Evolutionary conservation across 2,797 vertebrate genomes (phyloP), one percentile per base, ranked within the genome.

Genomic region (Heteromormyrus szaboi): DNA sequence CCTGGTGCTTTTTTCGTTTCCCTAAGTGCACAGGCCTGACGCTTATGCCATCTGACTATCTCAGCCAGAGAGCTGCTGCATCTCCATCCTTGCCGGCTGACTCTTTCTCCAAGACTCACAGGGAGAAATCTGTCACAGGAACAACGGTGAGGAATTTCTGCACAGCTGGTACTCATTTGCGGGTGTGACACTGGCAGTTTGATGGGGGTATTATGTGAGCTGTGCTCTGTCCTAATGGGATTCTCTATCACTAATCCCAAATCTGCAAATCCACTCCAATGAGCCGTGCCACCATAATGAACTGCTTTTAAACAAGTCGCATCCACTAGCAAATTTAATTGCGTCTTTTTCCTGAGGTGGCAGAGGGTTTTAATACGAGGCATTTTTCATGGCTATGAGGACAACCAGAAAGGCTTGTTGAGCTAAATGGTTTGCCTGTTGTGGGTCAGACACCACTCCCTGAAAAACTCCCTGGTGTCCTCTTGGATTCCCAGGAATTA

Each of bases 191-290:
- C 46, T 33, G 9, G 22, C n/a, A 85, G 25, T 29, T 53, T 85
- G 48, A 85, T 50, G 22, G 3, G n/a, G 9, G n/a, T 50, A 85
- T 85, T 53, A 29, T 53, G n/a, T 2, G 83, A 46, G 22, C 46
- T 25, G 83, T n/a, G 44, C 22, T 33, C 46, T 46, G n/a, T 7
- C 68, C 83, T 85, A 85, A 85, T 85, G 48, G 46, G 48, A 85
- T 53, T 9, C 44, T 85, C 83, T 22, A 14, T 85, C 65, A 9
- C 46, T 83, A 85, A 56, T 86, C 85, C 85, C 50, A 33, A 86
- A 59, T 86, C 54, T 86, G 33, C 85, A 59, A 87, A 86, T 85
- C 83, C 81, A 19, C 86, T 88, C 56, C 7, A 14, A 85, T 54
- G 19, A 46, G 85, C 85, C 53, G 41, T 50, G 59, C 54, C 14